Conservation (phyloP, 2,888 invertebrate genomes). For the Stenodema calcarata region DNA sequence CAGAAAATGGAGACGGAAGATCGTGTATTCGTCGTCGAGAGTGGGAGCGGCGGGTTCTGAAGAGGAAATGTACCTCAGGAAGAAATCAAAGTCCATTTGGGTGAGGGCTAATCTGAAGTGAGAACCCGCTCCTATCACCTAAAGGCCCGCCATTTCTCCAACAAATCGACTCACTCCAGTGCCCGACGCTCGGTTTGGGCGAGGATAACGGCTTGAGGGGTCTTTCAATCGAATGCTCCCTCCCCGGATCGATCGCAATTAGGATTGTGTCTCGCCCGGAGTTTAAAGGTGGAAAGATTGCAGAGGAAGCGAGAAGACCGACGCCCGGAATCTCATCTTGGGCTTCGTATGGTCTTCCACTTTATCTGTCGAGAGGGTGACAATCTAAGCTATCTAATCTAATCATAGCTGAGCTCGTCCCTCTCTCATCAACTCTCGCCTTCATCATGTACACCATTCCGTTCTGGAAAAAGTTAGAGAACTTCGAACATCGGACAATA, state of each 20-base stretch:
- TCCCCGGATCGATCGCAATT: not conserved
- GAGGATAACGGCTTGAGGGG: not conserved
- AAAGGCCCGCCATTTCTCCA: not conserved
- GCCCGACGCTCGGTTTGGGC: not conserved
- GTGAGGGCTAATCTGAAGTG: not conserved
- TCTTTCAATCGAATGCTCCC: not conserved
- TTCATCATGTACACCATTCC: not conserved
- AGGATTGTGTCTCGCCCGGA: not conserved
- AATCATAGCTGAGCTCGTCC: not conserved
- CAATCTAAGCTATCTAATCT: no score
- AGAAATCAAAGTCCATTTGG: constrained; percentile 2
- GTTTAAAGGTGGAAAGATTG: not conserved
- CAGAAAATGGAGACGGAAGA: not conserved
- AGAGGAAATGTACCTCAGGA: not conserved
- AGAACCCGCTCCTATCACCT: not conserved
- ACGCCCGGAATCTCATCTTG: not conserved
- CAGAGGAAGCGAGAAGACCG: not conserved
- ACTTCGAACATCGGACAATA: no score
- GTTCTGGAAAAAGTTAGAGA: not conserved
- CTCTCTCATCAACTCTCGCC: not conserved
- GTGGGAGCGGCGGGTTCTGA: not conserved
- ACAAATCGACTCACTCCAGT: not conserved
- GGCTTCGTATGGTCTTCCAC: not conserved
- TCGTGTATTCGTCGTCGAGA: not conserved
- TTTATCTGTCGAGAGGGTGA: not conserved